These are phyloP conservation scores for Dicrurus megarhynchus DNA, from an alignment of 2,113 vertebrate species.

Conservation along the genomic window DNA sequence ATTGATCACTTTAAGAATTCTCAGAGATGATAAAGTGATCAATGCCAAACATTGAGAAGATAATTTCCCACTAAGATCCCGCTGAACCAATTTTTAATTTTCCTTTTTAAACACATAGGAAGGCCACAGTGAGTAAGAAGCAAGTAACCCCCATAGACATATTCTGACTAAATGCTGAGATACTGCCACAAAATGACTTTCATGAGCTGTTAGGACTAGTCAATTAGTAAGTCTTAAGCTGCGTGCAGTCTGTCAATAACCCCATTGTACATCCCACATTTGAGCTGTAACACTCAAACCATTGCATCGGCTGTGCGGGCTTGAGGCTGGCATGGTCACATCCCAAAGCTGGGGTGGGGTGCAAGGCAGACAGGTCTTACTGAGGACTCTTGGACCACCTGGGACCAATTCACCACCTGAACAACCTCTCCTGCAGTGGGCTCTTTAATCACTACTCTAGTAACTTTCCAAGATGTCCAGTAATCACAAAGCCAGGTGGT, in stretches of 20 bases:
- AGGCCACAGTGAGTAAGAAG: background rate
- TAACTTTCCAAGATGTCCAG: background rate
- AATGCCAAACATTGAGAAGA: background rate
- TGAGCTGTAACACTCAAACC: background rate
- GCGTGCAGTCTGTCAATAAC: background rate
- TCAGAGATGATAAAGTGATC: background rate
- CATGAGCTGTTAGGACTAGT: background rate
- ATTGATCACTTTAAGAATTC: background rate
- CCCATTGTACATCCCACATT: accelerated
- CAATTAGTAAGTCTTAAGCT: background rate
- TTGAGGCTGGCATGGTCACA: background rate
- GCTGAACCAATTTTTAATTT: background rate
- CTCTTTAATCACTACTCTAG: background rate
- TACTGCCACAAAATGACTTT: background rate
- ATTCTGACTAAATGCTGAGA: background rate
- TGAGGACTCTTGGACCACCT: background rate
- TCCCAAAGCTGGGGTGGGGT: background rate
- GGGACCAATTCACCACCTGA: background rate
- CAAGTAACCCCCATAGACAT: background rate
- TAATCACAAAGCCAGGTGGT: background rate
- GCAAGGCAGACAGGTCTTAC: background rate
- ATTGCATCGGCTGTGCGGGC: accelerated
- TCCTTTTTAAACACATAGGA: background rate
- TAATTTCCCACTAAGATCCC: background rate
- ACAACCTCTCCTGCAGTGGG: background rate